These are phyloP conservation scores for Dipodomys spectabilis DNA, from an alignment of 2,113 vertebrate species.

Conservation along the genomic window DNA sequence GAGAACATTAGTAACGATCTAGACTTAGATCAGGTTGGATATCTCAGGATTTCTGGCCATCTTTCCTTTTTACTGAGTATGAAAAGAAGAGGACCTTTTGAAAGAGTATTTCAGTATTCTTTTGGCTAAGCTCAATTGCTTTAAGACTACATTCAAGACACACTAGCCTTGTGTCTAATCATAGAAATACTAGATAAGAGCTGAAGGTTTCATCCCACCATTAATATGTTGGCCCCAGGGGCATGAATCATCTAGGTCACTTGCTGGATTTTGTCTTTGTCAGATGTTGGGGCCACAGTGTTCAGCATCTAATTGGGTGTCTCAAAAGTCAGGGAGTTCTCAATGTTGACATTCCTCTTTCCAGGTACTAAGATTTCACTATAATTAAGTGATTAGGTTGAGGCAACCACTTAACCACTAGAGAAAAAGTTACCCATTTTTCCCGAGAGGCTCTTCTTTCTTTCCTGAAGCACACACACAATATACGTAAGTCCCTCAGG, in stretches of 20 bases:
- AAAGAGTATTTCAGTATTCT: background rate
- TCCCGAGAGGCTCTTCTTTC: conserved; percentile 64
- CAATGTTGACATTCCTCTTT: background rate
- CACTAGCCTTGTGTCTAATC: background rate
- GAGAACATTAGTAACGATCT: background rate
- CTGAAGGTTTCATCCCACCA: background rate
- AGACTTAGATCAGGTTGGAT: conserved; percentile 28
- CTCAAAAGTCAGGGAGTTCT: background rate
- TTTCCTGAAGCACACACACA: background rate
- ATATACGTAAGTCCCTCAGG: background rate
- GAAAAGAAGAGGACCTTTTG: background rate
- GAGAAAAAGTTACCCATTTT: conserved; percentile 15
- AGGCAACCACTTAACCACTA: background rate
- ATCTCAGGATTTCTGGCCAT: background rate
- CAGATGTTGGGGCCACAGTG: background rate
- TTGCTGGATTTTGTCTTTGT: background rate
- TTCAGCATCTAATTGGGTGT: background rate
- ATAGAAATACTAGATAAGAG: background rate
- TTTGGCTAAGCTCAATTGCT: background rate
- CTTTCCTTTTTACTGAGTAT: background rate
- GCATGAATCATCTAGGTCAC: background rate
- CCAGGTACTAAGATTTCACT: background rate
- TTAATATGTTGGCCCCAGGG: background rate
- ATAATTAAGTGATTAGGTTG: conserved; percentile 37
- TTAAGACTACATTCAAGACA: background rate